Evolutionary conservation across 1,140 invertebrate genomes (phyloP), one percentile per base, ranked within the genome.

Genomic region (Temnothorax nylanderi): DNA sequence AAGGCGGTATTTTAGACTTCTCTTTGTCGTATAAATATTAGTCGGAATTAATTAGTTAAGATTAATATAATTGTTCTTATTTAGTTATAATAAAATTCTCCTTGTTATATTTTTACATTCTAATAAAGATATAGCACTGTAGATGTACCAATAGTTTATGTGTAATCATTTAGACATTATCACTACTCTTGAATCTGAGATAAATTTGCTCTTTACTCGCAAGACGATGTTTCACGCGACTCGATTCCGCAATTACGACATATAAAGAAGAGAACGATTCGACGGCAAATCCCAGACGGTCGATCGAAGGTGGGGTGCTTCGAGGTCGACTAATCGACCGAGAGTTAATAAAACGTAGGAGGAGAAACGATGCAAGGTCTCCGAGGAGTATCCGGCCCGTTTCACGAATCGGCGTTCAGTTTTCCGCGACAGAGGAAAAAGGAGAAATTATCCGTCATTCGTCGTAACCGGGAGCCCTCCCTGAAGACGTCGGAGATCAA

Each of bases 401-500:
- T 51, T 74, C 74, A 44, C 56, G 51, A 56, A 65, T 16, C 37
- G 44, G 37, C 62, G 62, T 47, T 44, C 72, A 56, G n/a, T 71
- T 80, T 62, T 87, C 72, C 75, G 85, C 75, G 78, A 78, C 64
- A 77, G 13, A 26, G 47, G 41, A 86, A 65, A 75, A 75, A 87
- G 67, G 85, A 85, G 80, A 78, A 92, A 91, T 92, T 89, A 92
- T 92, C 89, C 78, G 89, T 92, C 85, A 87, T 90, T 88, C 77
- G 71, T 78, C 72, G 77, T 85, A 90, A 92, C 60, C 64, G 82
- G 76, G 85, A 75, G 44, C 44, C 21, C 26, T 72, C 82, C 56
- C 71, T 26, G 32, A 69, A 58, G 49, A 44, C 47, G 26, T 3
- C 13, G 34, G n/a, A 69, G 89, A 91, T 92, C 90, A 87, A 91